Percentiles rank a stretch among this genome's conserved stretches.
These are phyloP conservation scores for Neotoma lepida DNA, from an alignment of 2,113 vertebrate species.

Conservation along the genomic window DNA sequence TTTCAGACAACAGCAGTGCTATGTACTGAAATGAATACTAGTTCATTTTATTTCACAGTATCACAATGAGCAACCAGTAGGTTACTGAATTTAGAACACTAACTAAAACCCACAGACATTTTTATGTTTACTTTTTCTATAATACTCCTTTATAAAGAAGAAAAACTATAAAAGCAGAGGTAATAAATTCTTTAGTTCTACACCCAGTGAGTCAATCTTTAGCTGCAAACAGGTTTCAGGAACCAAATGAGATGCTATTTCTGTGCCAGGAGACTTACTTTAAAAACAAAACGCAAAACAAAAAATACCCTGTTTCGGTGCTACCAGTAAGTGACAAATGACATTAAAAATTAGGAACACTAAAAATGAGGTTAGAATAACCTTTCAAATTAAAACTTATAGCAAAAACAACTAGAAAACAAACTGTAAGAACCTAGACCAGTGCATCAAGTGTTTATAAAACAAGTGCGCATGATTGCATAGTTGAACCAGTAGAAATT, in stretches of 20 bases:
- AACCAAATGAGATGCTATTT: constrained; percentile 65
- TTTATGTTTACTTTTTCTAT: constrained; percentile 65
- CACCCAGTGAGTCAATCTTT: constrained; percentile 69
- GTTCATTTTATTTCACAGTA: constrained; percentile 69
- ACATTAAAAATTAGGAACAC: constrained; percentile 47
- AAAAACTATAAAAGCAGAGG: constrained; percentile 68
- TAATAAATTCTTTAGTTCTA: constrained; percentile 58
- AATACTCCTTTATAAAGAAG: constrained; percentile 63
- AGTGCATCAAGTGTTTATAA: constrained; percentile 84
- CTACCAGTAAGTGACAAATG: constrained; percentile 79
- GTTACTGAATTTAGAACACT: constrained; percentile 59
- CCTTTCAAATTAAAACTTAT: constrained; percentile 77
- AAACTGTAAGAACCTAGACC: constrained; percentile 80
- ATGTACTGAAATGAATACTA: constrained; percentile 58
- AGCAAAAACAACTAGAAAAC: constrained; percentile 49
- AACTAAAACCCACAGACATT: constrained; percentile 48
- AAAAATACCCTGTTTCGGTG: constrained; percentile 64
- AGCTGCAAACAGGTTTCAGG: constrained; percentile 81
- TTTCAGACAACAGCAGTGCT: constrained; percentile 65
- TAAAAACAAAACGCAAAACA: background rate
- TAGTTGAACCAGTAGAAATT: constrained; percentile 83
- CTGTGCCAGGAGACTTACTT: constrained; percentile 67
- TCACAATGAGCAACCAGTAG: constrained; percentile 62
- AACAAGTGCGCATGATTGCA: constrained; percentile 82
- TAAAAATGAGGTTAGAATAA: constrained; percentile 82